These are phyloP conservation scores for Cygnus olor DNA, from an alignment of 2,797 vertebrate genomes.

Conservation along the genomic window DNA sequence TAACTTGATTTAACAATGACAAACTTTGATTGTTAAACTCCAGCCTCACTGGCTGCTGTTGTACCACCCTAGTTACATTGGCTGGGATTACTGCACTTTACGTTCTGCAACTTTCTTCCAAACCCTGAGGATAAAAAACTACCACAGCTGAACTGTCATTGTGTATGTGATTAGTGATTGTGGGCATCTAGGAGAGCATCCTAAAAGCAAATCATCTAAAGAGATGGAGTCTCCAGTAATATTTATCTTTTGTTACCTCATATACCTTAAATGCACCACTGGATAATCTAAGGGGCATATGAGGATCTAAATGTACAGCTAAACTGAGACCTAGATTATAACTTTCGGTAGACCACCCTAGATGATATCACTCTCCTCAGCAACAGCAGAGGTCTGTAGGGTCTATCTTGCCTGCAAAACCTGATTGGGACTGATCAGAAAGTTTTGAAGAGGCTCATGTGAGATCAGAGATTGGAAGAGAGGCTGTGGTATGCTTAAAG, in stretches of 20 bases:
- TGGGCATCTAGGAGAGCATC: background rate
- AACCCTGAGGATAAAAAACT: background rate
- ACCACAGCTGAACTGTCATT: background rate
- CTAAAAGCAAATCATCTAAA: background rate
- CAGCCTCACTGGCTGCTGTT: background rate
- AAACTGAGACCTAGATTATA: background rate
- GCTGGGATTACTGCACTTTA: background rate
- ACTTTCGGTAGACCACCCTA: background rate
- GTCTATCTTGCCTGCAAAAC: background rate
- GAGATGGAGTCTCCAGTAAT: background rate
- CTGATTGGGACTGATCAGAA: background rate
- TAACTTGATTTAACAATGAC: background rate
- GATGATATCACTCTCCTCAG: background rate
- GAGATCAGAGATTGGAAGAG: background rate
- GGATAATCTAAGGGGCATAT: background rate
- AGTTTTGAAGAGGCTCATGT: background rate
- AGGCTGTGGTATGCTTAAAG: background rate
- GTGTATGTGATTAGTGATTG: background rate
- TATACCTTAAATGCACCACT: background rate
- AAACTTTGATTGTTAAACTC: background rate
- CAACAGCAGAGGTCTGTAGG: background rate
- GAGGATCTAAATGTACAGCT: background rate
- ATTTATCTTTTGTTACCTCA: background rate
- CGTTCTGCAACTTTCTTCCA: background rate
- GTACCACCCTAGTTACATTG: background rate